A percentile compares a stretch with the other conserved stretches of the same genome.
Conservation (phyloP, 2,113 vertebrate genomes). For the Passer montanus region DNA sequence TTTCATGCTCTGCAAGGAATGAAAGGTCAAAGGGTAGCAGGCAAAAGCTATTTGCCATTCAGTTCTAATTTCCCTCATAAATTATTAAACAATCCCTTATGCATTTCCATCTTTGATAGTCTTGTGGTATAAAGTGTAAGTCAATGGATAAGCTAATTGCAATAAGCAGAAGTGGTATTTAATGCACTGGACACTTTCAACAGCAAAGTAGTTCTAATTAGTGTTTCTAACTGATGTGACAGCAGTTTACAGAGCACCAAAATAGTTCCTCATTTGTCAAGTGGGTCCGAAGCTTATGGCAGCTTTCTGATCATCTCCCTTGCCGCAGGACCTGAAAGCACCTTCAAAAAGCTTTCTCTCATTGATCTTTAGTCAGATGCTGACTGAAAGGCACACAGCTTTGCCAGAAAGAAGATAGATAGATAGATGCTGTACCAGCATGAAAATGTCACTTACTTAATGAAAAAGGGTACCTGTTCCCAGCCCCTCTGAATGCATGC, state of each 20-base stretch:
- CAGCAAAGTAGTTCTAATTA: conserved; percentile 92
- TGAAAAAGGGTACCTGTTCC: conserved; percentile 69
- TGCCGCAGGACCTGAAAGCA: conserved; percentile 80
- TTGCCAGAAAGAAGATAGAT: conserved; percentile 82
- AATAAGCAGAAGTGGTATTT: conserved; percentile 91
- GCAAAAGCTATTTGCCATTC: conserved; percentile 75
- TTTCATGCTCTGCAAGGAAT: conserved; percentile 5
- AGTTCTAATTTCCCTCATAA: conserved; percentile 79
- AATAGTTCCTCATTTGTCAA: conserved; percentile 85
- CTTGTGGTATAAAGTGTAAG: conserved; percentile 80
- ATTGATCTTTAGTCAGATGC: conserved; percentile 84
- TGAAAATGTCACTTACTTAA: conserved; percentile 77
- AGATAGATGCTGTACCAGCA: conserved; percentile 77
- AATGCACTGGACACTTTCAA: conserved; percentile 85
- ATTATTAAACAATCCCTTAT: conserved; percentile 81
- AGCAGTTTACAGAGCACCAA: conserved; percentile 79
- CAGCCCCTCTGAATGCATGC: conserved; percentile 30
- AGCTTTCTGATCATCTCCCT: conserved; percentile 87
- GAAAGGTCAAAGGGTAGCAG: conserved; percentile 61
- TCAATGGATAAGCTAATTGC: conserved; percentile 92
- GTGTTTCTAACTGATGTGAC: conserved; percentile 87
- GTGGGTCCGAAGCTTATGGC: conserved; percentile 75
- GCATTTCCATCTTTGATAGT: conserved; percentile 83
- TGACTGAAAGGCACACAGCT: conserved; percentile 77
- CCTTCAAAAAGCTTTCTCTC: conserved; percentile 84